A percentile compares a stretch with the other conserved stretches of the same genome.
phyloP scores from a whole-genome alignment of 2,113 vertebrate genomes.

The Corythoichthys intestinalis region DNA sequence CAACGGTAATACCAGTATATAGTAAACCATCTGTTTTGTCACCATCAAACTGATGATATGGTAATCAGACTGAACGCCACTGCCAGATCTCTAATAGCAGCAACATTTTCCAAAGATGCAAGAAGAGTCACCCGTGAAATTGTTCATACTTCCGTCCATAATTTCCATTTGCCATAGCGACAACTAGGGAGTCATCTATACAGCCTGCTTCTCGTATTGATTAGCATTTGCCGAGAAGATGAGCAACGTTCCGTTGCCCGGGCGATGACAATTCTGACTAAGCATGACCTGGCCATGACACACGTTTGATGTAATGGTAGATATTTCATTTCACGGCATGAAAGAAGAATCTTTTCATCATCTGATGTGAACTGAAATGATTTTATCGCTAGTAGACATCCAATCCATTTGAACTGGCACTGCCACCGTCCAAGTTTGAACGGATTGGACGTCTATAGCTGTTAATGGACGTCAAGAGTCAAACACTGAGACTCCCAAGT shows the following conservation, averaged over 20 bases:
- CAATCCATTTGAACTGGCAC: no score
- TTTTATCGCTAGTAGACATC: no score
- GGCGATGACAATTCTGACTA: conserved; percentile 37
- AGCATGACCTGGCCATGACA: conserved; percentile 13
- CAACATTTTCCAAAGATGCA: conserved; percentile 55
- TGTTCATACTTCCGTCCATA: conserved; percentile 67
- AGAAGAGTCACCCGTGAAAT: conserved; percentile 70
- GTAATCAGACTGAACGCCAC: conserved; percentile 46
- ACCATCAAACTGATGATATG: background rate
- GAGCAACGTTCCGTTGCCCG: conserved; percentile 31
- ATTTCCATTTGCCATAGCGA: conserved; percentile 67
- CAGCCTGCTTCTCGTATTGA: conserved; percentile 53
- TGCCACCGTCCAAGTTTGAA: no score
- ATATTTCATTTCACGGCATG: background rate
- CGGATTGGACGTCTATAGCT: no score
- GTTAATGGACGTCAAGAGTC: no score
- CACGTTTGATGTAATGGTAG: background rate
- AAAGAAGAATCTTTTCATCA: background rate
- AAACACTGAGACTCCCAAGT: no score
- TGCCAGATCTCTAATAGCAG: conserved; percentile 62
- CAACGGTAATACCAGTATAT: background rate
- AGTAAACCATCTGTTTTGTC: background rate
- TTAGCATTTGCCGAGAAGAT: conserved; percentile 43
- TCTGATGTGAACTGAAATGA: no score
- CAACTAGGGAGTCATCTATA: conserved; percentile 57